Percentiles rank a stretch among this genome's conserved stretches.
These are phyloP conservation scores for Aphelocoma coerulescens DNA, from an alignment of 2,113 vertebrate species.

Conservation along the genomic window DNA sequence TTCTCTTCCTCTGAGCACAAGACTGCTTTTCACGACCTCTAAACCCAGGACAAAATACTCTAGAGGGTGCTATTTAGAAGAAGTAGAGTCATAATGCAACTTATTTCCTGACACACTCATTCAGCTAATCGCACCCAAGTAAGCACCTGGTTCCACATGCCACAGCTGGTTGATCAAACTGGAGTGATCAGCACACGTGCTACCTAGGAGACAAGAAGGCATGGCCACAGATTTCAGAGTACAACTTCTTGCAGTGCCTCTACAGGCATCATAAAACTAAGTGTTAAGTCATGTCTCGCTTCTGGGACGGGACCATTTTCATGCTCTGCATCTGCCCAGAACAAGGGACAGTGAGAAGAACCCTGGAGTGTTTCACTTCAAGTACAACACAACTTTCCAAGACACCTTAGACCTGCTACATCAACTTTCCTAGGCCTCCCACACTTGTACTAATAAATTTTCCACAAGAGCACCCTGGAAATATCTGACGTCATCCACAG, in stretches of 20 bases:
- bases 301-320: neutral
- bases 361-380: neutral
- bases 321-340: neutral
- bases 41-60: neutral
- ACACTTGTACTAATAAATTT: neutral
- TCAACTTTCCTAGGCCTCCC: neutral
- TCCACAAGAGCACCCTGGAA: neutral
- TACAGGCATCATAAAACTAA: neutral
- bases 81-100: neutral
- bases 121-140: neutral
- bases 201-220: neutral
- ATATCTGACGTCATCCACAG: neutral
- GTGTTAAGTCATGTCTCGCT: accelerated
- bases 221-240: neutral
- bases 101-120: neutral
- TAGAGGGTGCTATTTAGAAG: neutral
- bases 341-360: neutral
- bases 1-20: neutral
- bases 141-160: neutral
- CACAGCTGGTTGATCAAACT: neutral
- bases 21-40: neutral
- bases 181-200: neutral
- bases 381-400: neutral
- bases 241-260: neutral
- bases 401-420: neutral